Base-by-base conservation (phyloP, 1,140 invertebrate genomes). In the Nomia melanderi region DNA sequence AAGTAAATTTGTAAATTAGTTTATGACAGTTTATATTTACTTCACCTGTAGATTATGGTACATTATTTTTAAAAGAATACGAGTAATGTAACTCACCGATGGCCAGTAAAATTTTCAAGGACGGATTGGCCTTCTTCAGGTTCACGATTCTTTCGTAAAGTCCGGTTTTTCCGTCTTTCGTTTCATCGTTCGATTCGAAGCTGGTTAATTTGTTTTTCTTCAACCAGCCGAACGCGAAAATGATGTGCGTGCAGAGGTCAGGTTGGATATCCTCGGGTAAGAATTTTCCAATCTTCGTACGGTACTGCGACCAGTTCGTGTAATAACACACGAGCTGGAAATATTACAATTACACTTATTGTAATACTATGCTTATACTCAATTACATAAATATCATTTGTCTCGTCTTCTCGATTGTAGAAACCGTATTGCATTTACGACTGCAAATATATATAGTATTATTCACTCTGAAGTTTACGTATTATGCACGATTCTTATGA, bases 251-350 rank as follows among this genome's bases (percentile, higher is more conserved):
- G 91, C 98, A 99, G 7, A 99, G 94, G 91, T 98, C 96, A 2
- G 98, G 97, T 71, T 98, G 96, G 78, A 99, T 98, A 90, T 99
- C 97, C 93, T 99, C 98, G 0, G 98, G 98, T 41, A 95, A 88
- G 92, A 98, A 99, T 93, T 99, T 99, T 39, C 97, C 98, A 71
- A 97, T 93, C 89, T 98, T 98, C 0, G 96, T 95, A 66, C 98
- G 93, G 89, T 99, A 99, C 88, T 99, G 98, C 0, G 98, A 98
- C 98, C 98, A 99, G 93, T 99, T 99, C 25, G 97, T 98, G 92
- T 98, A 99, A 90, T 99, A 99, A 89, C 98, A 99, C 1, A 98
- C 97, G 69, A 98, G 93, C 94, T 96, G 66, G 5, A 33, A 60
- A 57, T 44, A 70, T 29, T 6, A 25, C 41, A 59, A 39, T 23